Conservation (phyloP, 2,888 invertebrate species). For the Agrotis ipsilon region DNA sequence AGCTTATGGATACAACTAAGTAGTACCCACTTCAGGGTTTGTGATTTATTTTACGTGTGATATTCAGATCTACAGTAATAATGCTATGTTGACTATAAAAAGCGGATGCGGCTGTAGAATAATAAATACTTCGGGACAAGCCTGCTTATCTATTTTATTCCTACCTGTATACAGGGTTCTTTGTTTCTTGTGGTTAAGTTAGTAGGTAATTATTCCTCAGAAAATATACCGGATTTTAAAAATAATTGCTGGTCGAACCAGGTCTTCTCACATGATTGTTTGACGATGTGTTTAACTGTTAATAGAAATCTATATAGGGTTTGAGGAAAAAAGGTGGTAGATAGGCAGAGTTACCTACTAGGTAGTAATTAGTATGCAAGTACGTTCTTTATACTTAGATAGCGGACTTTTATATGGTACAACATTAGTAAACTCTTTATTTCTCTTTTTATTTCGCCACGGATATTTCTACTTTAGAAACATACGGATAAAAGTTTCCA, state of each 20-base stretch:
- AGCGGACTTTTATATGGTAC: neutral
- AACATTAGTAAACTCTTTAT: neutral
- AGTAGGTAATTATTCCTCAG: no score
- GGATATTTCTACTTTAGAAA: constrained; percentile 10
- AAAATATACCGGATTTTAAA: no score
- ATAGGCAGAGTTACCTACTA: neutral
- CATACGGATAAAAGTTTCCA: constrained; percentile 10
- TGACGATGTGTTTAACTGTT: neutral
- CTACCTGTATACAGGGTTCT: no score
- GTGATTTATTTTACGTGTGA: neutral
- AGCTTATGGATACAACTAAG: neutral
- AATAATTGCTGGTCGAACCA: no score
- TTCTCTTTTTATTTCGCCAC: no score
- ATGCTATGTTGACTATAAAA: no score
- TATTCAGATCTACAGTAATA: no score
- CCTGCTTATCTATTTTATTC: no score
- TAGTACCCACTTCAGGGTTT: neutral
- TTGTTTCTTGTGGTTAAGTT: no score
- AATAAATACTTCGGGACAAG: no score
- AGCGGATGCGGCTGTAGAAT: no score
- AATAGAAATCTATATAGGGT: neutral
- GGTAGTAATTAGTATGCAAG: neutral
- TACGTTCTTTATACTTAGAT: neutral
- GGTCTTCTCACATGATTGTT: no score
- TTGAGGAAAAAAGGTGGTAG: neutral